Evolutionary conservation across 2,113 vertebrate species (phyloP).

Genomic region (Silurus glanis): DNA sequence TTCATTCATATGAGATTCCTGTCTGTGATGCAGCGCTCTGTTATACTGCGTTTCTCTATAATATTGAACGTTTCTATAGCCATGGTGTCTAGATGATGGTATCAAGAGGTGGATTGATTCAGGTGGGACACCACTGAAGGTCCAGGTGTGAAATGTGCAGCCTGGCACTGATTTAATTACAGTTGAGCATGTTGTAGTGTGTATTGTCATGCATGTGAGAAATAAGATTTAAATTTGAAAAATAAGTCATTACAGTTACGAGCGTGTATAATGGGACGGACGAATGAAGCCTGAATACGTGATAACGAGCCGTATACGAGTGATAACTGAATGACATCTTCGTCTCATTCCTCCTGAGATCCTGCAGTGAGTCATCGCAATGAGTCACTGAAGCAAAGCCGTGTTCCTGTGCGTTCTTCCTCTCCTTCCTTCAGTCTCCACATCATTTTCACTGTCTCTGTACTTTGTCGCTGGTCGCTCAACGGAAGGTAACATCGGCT

Average conservation of each 20-base stretch:
- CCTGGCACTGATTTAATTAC: no score
- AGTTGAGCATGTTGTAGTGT: no score
- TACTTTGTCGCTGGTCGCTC: neutral
- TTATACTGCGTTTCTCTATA: no score
- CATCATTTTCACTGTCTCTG: neutral
- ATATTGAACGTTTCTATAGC: no score
- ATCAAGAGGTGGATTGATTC: no score
- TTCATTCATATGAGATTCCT: no score
- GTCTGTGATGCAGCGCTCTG: no score
- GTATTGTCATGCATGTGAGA: no score
- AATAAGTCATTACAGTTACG: neutral
- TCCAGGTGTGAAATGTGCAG: no score
- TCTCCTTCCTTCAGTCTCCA: slow-evolving; percentile 2
- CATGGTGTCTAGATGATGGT: no score
- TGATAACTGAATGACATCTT: neutral
- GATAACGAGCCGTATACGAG: neutral
- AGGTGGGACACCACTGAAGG: no score
- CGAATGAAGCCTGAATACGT: neutral
- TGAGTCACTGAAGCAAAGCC: slow-evolving; percentile 32
- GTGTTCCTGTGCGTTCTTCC: neutral
- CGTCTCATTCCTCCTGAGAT: slow-evolving; percentile 25
- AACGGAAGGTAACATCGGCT: slow-evolving; percentile 12
- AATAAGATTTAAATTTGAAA: no score
- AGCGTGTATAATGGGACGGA: neutral
- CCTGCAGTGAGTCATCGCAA: slow-evolving; percentile 31